Conservation (phyloP, 2,113 vertebrate species). For the Amia ocellicauda region DNA sequence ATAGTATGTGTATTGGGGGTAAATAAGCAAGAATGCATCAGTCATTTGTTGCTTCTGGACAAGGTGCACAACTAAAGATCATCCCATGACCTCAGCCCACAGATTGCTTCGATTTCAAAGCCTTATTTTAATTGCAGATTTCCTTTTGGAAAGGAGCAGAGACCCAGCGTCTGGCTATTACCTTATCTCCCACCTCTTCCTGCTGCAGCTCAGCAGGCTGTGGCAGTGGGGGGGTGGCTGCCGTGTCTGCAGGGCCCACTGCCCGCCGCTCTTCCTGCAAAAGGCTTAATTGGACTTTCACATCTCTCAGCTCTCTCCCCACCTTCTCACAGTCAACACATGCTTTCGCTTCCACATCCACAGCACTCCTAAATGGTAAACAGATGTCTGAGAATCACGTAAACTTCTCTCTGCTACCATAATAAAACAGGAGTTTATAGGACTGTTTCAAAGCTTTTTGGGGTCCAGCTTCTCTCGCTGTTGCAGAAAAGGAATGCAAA, state of each 20-base stretch:
- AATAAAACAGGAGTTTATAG: constrained; percentile 27
- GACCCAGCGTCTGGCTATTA: neutral
- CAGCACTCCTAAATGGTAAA: constrained; percentile 28
- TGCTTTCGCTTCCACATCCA: constrained; percentile 9
- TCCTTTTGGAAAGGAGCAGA: neutral
- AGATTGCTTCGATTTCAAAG: too few species aligned
- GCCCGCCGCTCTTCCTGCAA: neutral
- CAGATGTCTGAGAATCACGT: constrained; percentile 36
- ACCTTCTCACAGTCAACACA: constrained; percentile 11
- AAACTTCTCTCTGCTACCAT: constrained; percentile 13
- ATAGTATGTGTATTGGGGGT: too few species aligned
- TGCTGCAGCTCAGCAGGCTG: neutral
- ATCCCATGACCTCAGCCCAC: neutral
- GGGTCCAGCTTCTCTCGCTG: neutral
- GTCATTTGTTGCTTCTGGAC: too few species aligned
- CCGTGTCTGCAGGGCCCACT: neutral
- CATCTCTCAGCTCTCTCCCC: neutral
- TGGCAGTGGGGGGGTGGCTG: neutral
- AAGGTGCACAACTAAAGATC: neutral
- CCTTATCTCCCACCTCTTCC: neutral
- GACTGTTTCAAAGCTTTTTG: constrained; percentile 16
- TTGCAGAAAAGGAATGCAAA: neutral
- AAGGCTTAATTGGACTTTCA: neutral
- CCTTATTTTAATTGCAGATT: too few species aligned
- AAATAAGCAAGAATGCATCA: too few species aligned